These are phyloP conservation scores for Eurystomus glaucurus DNA, from an alignment of 2,797 vertebrate species.

Conservation along the genomic window DNA sequence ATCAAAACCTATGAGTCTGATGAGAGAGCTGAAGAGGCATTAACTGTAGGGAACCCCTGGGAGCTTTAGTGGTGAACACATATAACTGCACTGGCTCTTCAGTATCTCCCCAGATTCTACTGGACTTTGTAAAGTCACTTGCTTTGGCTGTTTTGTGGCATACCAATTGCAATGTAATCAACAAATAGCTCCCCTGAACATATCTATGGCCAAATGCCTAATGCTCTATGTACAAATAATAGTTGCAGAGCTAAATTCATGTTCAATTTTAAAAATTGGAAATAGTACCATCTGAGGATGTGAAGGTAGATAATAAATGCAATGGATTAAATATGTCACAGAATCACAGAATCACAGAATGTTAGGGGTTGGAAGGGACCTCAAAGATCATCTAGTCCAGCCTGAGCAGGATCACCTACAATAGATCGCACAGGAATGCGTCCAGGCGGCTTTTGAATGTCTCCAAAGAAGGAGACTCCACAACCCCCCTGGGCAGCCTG, in stretches of 20 bases:
- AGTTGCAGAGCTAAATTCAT: background rate
- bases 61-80: background rate
- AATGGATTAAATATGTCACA: background rate
- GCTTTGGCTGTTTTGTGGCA: background rate
- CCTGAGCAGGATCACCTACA: too few relatives aligned
- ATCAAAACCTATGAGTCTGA: background rate
- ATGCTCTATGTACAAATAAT: fast-evolving
- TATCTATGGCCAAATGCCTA: background rate
- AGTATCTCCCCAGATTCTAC: background rate
- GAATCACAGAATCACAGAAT: too few relatives aligned
- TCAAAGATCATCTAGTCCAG: too few relatives aligned
- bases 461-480: too few relatives aligned
- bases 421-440: too few relatives aligned
- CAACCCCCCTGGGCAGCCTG: too few relatives aligned
- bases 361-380: too few relatives aligned
- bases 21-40: background rate
- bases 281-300: background rate
- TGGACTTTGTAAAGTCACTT: background rate
- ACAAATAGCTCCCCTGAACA: background rate
- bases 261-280: background rate
- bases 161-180: background rate
- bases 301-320: background rate
- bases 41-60: background rate
- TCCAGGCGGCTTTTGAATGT: too few relatives aligned
- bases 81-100: background rate